phyloP scores from a whole-genome alignment of 2,888 invertebrate species.

The Ferdinandea cuprea region DNA sequence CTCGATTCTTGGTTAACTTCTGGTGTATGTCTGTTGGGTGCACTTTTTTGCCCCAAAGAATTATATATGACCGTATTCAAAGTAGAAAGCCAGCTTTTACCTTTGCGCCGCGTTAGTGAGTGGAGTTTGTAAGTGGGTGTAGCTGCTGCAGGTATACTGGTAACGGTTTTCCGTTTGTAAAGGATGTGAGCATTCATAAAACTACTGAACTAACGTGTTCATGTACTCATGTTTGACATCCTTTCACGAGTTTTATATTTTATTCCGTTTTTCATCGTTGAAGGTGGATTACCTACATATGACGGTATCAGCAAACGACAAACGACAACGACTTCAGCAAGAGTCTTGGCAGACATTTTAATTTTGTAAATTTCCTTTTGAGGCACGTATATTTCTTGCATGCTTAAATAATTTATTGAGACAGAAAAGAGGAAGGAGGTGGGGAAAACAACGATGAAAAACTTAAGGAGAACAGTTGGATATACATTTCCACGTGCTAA shows the following conservation, averaged over 20 bases:
- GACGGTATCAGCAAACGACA: neutral
- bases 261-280: constrained; percentile 20
- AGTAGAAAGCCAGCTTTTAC: constrained; percentile 35
- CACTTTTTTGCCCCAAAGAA: constrained; percentile 46
- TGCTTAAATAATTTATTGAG: constrained; percentile 61
- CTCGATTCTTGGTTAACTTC: constrained; percentile 61
- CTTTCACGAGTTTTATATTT: constrained; percentile 25
- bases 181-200: constrained; percentile 37
- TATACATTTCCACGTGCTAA: constrained; percentile 14
- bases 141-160: neutral
- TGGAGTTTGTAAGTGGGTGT: neutral
- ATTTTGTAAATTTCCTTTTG: constrained; percentile 56
- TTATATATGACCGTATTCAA: constrained; percentile 29
- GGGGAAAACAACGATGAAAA: neutral
- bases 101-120: constrained; percentile 7
- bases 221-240: constrained; percentile 44
- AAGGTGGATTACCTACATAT: constrained; percentile 17
- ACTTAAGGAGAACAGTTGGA: constrained; percentile 20
- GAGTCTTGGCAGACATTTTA: constrained; percentile 34
- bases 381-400: constrained; percentile 44
- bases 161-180: constrained; percentile 3
- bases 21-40: constrained; percentile 56
- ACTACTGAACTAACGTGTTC: constrained; percentile 28
- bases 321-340: constrained; percentile 15
- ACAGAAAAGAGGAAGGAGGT: neutral